Percentiles rank a stretch among this genome's conserved stretches.
phyloP scores from a whole-genome alignment of 2,888 invertebrate species.

The Athrips mouffetella region DNA sequence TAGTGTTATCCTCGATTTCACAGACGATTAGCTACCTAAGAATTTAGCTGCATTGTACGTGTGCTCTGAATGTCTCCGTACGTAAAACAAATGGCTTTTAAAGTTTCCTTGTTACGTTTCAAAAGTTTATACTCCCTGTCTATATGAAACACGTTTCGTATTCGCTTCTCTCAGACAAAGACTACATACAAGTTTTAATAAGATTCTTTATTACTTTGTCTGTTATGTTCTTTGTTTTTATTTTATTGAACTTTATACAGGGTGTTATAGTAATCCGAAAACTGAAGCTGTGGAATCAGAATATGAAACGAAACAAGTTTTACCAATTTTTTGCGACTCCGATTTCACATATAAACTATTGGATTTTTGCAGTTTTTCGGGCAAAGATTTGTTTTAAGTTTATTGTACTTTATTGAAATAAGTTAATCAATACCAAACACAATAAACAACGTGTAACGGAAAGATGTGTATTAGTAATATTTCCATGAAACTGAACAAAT shows the following conservation, averaged over 20 bases:
- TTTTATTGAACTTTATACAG: not conserved
- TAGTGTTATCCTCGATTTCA: constrained; percentile 53
- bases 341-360: too few relatives aligned
- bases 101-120: constrained; percentile 38
- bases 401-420: too few relatives aligned
- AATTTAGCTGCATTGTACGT: constrained; percentile 50
- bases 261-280: too few relatives aligned
- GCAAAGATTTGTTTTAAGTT: too few relatives aligned
- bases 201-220: constrained; percentile 38
- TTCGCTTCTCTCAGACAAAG: constrained; percentile 37
- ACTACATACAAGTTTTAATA: constrained; percentile 48
- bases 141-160: constrained; percentile 42
- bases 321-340: too few relatives aligned
- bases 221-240: constrained; percentile 18
- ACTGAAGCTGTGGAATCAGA: too few relatives aligned
- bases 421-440: too few relatives aligned
- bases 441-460: too few relatives aligned
- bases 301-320: too few relatives aligned
- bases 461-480: too few relatives aligned
- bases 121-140: constrained; percentile 39
- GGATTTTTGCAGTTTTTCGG: too few relatives aligned
- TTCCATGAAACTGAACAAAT: too few relatives aligned
- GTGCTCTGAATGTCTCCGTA: constrained; percentile 33
- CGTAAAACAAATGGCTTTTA: constrained; percentile 43
- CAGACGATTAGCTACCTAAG: constrained; percentile 49